A percentile compares a stretch with the other conserved stretches of the same genome.
Conservation (phyloP, 2,888 invertebrate genomes). For the Caenorhabditis sp. region DNA sequence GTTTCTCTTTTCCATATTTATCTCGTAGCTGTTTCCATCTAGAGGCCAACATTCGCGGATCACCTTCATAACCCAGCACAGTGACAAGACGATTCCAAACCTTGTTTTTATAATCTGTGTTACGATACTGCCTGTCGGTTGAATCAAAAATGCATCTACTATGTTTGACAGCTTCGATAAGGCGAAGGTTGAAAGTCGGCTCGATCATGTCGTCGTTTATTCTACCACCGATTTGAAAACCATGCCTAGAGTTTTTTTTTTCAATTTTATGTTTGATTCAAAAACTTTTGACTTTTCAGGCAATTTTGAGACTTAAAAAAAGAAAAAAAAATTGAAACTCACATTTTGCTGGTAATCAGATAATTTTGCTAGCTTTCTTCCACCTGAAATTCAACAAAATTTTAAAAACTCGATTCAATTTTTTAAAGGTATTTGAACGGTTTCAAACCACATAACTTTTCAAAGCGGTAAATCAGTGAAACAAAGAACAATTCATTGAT, state of each 20-base stretch:
- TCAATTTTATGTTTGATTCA: background rate
- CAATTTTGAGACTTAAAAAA: background rate
- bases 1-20: constrained; percentile 66
- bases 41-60: constrained; percentile 55
- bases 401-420: background rate
- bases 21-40: constrained; percentile 66
- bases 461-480: background rate
- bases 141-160: constrained; percentile 63
- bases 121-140: constrained; percentile 61
- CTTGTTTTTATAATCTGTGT: constrained; percentile 60
- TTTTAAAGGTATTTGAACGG: background rate
- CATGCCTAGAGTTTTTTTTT: background rate
- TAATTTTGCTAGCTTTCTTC: background rate
- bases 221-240: background rate
- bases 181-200: constrained; percentile 61
- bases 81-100: constrained; percentile 51
- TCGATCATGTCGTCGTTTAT: constrained; percentile 34
- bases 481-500: constrained; percentile 5
- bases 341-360: background rate
- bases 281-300: background rate
- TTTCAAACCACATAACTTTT: background rate
- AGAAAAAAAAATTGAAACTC: background rate
- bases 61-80: constrained; percentile 61
- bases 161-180: constrained; percentile 64
- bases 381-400: background rate